These are phyloP conservation scores for Megaustenia siamemsis DNA, from an alignment of 2,888 invertebrate genomes.

Conservation along the genomic window DNA sequence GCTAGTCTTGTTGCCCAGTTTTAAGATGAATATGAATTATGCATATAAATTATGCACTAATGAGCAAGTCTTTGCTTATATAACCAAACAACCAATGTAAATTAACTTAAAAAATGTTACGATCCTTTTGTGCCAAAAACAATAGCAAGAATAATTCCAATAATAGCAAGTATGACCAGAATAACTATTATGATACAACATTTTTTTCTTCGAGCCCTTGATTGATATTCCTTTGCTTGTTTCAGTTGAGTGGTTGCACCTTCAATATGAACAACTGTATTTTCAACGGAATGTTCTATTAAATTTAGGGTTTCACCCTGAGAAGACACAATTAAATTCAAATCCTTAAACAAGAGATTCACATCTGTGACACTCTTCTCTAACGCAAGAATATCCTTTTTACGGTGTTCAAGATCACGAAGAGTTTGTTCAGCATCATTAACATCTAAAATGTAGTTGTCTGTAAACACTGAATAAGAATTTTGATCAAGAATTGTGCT, in stretches of 20 bases:
- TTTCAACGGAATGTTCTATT: conserved; percentile 66
- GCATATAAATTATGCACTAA: no score
- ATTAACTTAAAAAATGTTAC: neutral
- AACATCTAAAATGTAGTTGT: conserved; percentile 66
- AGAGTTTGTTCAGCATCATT: conserved; percentile 67
- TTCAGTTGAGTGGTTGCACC: conserved; percentile 62
- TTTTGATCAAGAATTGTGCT: conserved; percentile 58
- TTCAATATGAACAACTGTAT: conserved; percentile 62
- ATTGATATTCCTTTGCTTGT: conserved; percentile 61
- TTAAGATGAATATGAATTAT: no score
- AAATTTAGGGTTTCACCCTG: conserved; percentile 71
- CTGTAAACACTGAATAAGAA: conserved; percentile 65
- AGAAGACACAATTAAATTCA: conserved; percentile 68
- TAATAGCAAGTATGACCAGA: conserved; percentile 61
- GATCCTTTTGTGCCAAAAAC: conserved; percentile 1
- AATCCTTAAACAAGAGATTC: conserved; percentile 70
- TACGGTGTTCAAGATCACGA: conserved; percentile 67
- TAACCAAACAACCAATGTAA: neutral
- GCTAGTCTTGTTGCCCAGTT: no score
- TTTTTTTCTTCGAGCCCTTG: conserved; percentile 65
- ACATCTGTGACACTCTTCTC: conserved; percentile 72
- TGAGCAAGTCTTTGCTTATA: no score
- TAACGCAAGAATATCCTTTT: conserved; percentile 68
- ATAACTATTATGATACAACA: conserved; percentile 63
- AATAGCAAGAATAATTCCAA: conserved; percentile 64